Percentiles rank a stretch among this genome's conserved stretches.
Evolutionary conservation across 1,140 invertebrate genomes (phyloP).

Genomic region (Zaprionus vittiger): DNA sequence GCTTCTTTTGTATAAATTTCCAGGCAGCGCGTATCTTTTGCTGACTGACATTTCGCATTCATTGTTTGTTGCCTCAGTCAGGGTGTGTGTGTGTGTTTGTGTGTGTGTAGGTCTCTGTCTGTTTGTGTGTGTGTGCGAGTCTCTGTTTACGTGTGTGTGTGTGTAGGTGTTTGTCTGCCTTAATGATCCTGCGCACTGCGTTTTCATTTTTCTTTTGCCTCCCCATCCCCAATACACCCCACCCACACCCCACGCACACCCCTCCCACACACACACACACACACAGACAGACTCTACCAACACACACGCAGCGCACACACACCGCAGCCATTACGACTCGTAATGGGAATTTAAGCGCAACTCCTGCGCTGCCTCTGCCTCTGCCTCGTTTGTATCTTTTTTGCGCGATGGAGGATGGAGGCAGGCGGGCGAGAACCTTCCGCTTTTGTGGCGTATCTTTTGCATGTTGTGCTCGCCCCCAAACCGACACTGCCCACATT

Average conservation of each 20-base stretch:
- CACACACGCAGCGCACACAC: constrained; percentile 42
- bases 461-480: constrained; percentile 66
- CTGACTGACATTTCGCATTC: constrained; percentile 68
- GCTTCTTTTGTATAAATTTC: constrained; percentile 76
- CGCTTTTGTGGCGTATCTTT: constrained; percentile 81
- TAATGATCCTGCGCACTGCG: constrained; percentile 81
- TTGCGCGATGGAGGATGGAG: background rate
- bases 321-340: constrained; percentile 78
- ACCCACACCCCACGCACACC: constrained; percentile 14
- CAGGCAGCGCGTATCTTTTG: constrained; percentile 59
- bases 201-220: constrained; percentile 75
- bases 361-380: constrained; percentile 46
- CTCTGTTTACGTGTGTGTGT: constrained; percentile 8
- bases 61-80: constrained; percentile 38
- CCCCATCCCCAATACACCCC: constrained; percentile 14
- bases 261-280: constrained; percentile 13
- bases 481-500: constrained; percentile 10
- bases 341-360: constrained; percentile 81
- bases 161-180: constrained; percentile 60
- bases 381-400: constrained; percentile 48
- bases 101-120: constrained; percentile 19
- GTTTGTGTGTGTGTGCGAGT: constrained; percentile 19
- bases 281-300: constrained; percentile 28
- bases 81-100: constrained; percentile 17
- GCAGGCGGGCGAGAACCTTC: constrained; percentile 50